A percentile compares a stretch with the other conserved stretches of the same genome.
phyloP scores from a whole-genome alignment of 2,797 vertebrate species.

The Arctocebus calabarensis region DNA sequence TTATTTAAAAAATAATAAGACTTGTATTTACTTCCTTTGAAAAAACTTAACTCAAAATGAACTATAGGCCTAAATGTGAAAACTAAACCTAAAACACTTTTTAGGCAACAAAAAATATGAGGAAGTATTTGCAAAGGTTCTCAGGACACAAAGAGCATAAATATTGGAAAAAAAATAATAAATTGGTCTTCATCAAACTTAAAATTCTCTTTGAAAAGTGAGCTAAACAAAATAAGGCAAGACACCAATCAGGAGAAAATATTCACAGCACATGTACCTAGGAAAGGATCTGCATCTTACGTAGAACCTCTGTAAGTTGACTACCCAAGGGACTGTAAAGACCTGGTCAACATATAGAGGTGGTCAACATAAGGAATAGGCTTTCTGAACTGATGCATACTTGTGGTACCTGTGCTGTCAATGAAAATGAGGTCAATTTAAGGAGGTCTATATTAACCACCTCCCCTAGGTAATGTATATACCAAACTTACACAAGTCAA shows the following conservation, averaged over 20 bases:
- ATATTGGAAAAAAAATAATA: neutral
- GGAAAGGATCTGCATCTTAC: conserved; percentile 27
- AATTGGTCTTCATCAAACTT: conserved; percentile 27
- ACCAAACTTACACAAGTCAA: neutral
- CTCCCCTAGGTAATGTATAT: neutral
- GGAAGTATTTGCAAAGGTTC: conserved; percentile 5
- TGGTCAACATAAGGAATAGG: too few species aligned
- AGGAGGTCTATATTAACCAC: too few species aligned
- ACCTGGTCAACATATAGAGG: too few species aligned
- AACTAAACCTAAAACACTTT: neutral
- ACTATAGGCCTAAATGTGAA: neutral
- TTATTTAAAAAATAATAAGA: neutral
- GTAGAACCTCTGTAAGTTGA: too few species aligned
- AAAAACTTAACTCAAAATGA: conserved; percentile 24
- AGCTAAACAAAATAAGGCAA: conserved; percentile 22
- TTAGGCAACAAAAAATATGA: neutral
- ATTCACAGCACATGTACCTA: conserved; percentile 7
- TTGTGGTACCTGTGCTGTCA: too few species aligned
- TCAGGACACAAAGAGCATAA: neutral
- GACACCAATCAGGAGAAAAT: conserved; percentile 36
- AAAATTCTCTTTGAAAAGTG: conserved; percentile 36
- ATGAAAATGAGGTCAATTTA: too few species aligned
- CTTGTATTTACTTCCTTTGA: neutral
- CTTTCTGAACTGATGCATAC: too few species aligned
- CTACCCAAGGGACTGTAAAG: too few species aligned